Evolutionary conservation across 2,113 vertebrate genomes (phyloP), one percentile per base, ranked within the genome.

Genomic region (Prietella phreatophila): DNA sequence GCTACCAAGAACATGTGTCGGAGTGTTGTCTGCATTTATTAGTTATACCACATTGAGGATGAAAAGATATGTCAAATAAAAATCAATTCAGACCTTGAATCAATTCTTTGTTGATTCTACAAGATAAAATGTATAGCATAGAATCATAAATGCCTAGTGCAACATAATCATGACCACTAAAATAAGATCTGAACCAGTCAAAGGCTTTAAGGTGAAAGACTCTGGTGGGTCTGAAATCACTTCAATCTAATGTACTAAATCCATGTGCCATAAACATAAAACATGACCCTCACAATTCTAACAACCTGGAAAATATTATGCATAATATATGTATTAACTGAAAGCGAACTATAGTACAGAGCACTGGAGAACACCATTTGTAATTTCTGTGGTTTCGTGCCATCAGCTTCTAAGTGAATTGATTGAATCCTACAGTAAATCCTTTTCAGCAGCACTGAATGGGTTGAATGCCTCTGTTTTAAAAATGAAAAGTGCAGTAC

Each of bases 351-450:
- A 55, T 47, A 61, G 20, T 20, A 47, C 33, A 73, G 33, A n/a
- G 5, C 58, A 50, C 79, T 82, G 50, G 47, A 71, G 78, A 79
- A 71, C 30, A 56, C 78, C 20, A 6, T 56, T 58, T 82, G 39
- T 82, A 82, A 82, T 58, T n/a, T 39, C 65, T 53, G 75, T 33
- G 61, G 60, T 84, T 84, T 84, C 39, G 10, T 86, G 63, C 85
- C 76, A 81, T 20, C n/a, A 71, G 78, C 63, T 86, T 86, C 47
- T 82, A 36, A 82, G 60, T 55, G 61, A 86, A 55, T 81, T 81
- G 61, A 81, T 86, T 86, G 69, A 86, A 86, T 65, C 36, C n/a
- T 63, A 67, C 56, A 81, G 61, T 67, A 80, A 86, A 86, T 30
- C 30, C 61, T 79, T 81, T 67, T 53, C 60, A 53, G 82, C 76